These are phyloP conservation scores for Cyprinodon tularosa DNA, from an alignment of 2,113 vertebrate genomes.

Conservation along the genomic window DNA sequence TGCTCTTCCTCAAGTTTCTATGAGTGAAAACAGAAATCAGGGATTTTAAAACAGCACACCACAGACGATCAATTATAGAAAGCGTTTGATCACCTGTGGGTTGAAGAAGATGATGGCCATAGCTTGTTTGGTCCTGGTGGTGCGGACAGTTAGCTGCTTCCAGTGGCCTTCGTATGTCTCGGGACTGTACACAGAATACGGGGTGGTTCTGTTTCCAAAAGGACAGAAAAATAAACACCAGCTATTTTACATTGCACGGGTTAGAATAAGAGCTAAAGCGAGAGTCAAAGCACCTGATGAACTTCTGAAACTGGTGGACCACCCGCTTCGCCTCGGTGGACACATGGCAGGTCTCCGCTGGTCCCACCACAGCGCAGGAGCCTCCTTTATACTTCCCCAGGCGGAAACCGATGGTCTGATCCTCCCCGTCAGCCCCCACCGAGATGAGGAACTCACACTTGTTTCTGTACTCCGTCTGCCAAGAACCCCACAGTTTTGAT, in stretches of 20 bases:
- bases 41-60: not conserved
- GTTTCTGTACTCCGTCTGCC: slow-evolving; percentile 94
- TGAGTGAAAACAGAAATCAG: not conserved
- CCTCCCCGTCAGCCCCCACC: slow-evolving; percentile 87
- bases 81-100: slow-evolving; percentile 84
- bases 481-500: not conserved
- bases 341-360: slow-evolving; percentile 90
- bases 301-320: slow-evolving; percentile 90
- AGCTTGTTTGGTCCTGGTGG: slow-evolving; percentile 83
- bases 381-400: slow-evolving; percentile 97
- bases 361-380: slow-evolving; percentile 91
- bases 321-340: slow-evolving; percentile 86
- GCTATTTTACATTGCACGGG: not conserved
- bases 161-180: slow-evolving; percentile 95
- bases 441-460: slow-evolving; percentile 98
- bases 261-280: not conserved
- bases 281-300: slow-evolving; percentile 86
- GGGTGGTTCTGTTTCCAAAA: slow-evolving; percentile 82
- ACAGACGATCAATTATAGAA: not conserved
- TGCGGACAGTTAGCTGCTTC: slow-evolving; percentile 95
- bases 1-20: slow-evolving; percentile 89
- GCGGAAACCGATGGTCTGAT: slow-evolving; percentile 95
- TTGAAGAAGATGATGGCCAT: slow-evolving; percentile 95
- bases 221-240: not conserved
- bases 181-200: slow-evolving; percentile 90